Percentiles rank a stretch among this genome's conserved stretches.
Evolutionary conservation across 2,888 invertebrate species (phyloP).

Genomic region (Meliscaeva auricollis): DNA sequence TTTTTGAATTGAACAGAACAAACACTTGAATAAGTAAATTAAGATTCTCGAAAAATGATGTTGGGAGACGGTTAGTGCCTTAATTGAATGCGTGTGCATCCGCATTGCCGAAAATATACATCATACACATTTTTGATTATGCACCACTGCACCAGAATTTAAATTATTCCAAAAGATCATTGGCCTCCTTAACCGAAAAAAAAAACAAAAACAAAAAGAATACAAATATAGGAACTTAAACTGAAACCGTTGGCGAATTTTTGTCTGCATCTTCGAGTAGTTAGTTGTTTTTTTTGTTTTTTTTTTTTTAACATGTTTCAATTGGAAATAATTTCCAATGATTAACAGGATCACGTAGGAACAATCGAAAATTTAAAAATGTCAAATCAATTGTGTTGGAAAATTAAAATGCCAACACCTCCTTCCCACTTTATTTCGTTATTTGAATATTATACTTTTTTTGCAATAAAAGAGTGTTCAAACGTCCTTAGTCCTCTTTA

Average conservation of each 20-base stretch:
- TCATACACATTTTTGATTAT: constrained; percentile 38
- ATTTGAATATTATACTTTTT: too few species aligned
- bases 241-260: neutral
- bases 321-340: constrained; percentile 1
- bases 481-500: too few species aligned
- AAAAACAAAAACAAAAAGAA: neutral
- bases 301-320: constrained; percentile 1
- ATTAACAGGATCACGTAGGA: constrained; percentile 15
- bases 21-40: constrained; percentile 70
- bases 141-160: constrained; percentile 20
- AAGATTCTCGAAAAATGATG: constrained; percentile 60
- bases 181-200: constrained; percentile 36
- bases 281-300: neutral
- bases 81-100: constrained; percentile 72
- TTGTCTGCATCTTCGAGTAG: constrained; percentile 7
- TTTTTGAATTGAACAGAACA: constrained; percentile 43
- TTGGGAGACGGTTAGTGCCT: constrained; percentile 26
- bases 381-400: neutral
- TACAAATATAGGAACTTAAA: neutral
- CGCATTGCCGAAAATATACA: constrained; percentile 73
- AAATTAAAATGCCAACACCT: neutral
- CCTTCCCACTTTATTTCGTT: neutral
- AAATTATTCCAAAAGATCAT: constrained; percentile 54
- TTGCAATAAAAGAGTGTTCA: too few species aligned
- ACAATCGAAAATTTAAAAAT: neutral